Evolutionary conservation across 2,113 vertebrate species (phyloP).

Genomic region (Cyprinodon variegatus): DNA sequence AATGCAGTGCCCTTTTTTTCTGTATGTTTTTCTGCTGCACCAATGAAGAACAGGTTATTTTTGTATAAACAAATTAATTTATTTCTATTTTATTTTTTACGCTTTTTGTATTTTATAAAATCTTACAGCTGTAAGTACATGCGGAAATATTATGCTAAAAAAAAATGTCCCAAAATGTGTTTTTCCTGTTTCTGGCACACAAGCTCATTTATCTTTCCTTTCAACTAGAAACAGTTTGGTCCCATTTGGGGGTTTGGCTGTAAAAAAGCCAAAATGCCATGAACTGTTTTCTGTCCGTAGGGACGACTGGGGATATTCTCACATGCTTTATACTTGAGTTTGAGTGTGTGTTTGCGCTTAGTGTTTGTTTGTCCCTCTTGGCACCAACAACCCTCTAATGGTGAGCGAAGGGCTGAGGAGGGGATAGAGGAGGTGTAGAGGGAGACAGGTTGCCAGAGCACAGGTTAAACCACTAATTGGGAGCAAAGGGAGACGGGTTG

Average conservation of each 20-base stretch:
- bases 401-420: slow-evolving; percentile 36
- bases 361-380: slow-evolving; percentile 29
- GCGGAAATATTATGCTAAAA: not conserved
- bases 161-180: not conserved
- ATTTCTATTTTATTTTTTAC: not conserved
- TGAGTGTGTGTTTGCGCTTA: slow-evolving; percentile 1
- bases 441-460: slow-evolving; percentile 63
- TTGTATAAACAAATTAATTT: not conserved
- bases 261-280: slow-evolving; percentile 25
- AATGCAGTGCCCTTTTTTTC: too few species aligned
- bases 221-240: not conserved
- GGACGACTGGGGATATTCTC: slow-evolving; percentile 12
- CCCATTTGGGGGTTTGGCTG: not conserved
- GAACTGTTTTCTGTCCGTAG: not conserved
- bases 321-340: not conserved
- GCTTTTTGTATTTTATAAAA: not conserved
- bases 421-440: slow-evolving; percentile 31
- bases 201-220: not conserved
- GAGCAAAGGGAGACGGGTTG: slow-evolving; percentile 72
- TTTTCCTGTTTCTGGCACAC: not conserved
- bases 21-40: not conserved
- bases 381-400: slow-evolving; percentile 44
- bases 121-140: not conserved
- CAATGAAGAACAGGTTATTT: not conserved
- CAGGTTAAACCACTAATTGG: slow-evolving; percentile 82